These are phyloP conservation scores for Euschistus heros DNA, from an alignment of 1,140 invertebrate genomes.

Conservation along the genomic window DNA sequence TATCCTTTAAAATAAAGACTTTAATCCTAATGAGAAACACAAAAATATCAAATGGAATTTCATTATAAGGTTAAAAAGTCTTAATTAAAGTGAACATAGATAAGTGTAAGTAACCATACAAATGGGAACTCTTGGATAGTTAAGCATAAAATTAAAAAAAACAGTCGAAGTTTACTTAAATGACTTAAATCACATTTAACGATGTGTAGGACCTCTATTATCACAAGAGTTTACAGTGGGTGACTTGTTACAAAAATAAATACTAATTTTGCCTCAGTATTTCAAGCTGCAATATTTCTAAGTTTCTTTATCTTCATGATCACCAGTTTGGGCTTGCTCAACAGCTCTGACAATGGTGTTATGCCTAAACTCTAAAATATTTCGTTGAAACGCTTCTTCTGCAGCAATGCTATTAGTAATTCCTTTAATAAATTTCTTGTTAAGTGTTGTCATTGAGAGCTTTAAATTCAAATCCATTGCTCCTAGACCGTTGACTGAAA, in stretches of 20 bases:
- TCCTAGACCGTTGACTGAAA: too few species aligned
- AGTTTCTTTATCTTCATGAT: constrained; percentile 38
- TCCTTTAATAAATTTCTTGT: constrained; percentile 53
- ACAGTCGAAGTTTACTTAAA: too few species aligned
- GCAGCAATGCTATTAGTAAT: constrained; percentile 51
- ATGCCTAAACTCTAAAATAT: constrained; percentile 39
- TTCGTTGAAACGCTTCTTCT: constrained; percentile 71
- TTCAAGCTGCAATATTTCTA: neutral
- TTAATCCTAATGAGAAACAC: too few species aligned
- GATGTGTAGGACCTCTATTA: constrained; percentile 57
- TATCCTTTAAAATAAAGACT: too few species aligned
- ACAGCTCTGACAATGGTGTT: constrained; percentile 41
- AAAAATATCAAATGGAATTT: too few species aligned
- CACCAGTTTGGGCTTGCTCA: constrained; percentile 43
- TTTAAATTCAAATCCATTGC: constrained; percentile 46
- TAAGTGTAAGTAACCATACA: too few species aligned
- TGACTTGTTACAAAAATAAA: constrained; percentile 40
- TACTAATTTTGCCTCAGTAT: constrained; percentile 38
- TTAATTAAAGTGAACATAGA: too few species aligned
- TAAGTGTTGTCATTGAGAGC: constrained; percentile 60
- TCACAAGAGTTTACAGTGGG: constrained; percentile 51
- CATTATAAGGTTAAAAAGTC: too few species aligned
- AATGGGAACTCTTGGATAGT: constrained; percentile 66
- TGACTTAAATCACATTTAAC: too few species aligned
- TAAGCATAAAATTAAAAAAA: too few species aligned